phyloP scores from a whole-genome alignment of 2,888 invertebrate genomes.

The Eupithecia insigniata region DNA sequence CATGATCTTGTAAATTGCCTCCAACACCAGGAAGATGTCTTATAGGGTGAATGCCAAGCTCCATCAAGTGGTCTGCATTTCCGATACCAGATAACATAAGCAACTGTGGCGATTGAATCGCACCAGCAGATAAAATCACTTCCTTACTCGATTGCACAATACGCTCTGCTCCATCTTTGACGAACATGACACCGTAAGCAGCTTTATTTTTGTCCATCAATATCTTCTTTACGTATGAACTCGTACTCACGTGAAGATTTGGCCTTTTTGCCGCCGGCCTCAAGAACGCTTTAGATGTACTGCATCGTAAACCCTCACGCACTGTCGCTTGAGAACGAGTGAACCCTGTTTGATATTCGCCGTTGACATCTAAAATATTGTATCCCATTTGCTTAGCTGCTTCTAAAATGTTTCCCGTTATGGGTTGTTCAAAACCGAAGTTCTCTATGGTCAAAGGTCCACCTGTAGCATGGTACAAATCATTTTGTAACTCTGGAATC shows the following conservation, averaged over 20 bases:
- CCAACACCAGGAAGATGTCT: constrained; percentile 89
- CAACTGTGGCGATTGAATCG: constrained; percentile 92
- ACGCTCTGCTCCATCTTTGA: constrained; percentile 80
- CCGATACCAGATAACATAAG: constrained; percentile 94
- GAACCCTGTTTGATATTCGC: constrained; percentile 91
- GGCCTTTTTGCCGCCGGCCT: constrained; percentile 86
- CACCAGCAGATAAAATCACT: constrained; percentile 93
- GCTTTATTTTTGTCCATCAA: constrained; percentile 85
- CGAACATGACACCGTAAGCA: constrained; percentile 88
- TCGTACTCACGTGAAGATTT: constrained; percentile 89
- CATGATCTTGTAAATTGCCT: constrained; percentile 92
- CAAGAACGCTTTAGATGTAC: constrained; percentile 92
- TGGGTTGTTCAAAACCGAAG: constrained; percentile 88
- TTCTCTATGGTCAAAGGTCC: constrained; percentile 90
- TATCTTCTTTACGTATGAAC: constrained; percentile 88
- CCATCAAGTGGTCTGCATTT: constrained; percentile 85
- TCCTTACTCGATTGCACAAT: constrained; percentile 88
- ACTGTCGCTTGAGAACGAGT: constrained; percentile 90
- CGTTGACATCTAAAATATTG: constrained; percentile 89
- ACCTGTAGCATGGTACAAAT: constrained; percentile 87
- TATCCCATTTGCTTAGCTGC: constrained; percentile 89
- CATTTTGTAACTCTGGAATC: constrained; percentile 84
- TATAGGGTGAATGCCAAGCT: constrained; percentile 85
- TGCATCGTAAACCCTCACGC: constrained; percentile 91
- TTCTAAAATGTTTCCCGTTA: constrained; percentile 87